phyloP scores from a whole-genome alignment of 2,113 vertebrate species.

The Indicator maculatus region DNA sequence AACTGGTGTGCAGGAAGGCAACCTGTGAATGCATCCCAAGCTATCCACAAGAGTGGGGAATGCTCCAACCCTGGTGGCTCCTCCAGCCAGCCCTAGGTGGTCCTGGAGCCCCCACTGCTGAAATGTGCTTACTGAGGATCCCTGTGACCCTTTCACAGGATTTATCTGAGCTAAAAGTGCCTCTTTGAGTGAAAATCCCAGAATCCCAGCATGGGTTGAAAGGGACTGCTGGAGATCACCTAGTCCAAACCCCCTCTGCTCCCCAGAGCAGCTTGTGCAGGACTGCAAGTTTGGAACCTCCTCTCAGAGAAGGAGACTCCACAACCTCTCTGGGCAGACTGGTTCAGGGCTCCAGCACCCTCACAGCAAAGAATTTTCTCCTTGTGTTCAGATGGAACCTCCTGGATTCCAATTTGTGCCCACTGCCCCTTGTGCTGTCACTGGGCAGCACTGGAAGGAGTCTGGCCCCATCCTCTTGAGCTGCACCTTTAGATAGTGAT shows the following conservation, averaged over 20 bases:
- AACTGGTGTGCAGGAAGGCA: not conserved
- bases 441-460: not conserved
- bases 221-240: not conserved
- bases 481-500: not conserved
- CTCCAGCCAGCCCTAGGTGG: not conserved
- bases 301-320: not conserved
- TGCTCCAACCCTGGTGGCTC: not conserved
- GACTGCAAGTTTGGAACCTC: not conserved
- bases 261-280: not conserved
- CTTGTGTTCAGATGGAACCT: too few relatives aligned
- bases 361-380: too few relatives aligned
- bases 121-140: not conserved
- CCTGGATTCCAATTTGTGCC: too few relatives aligned
- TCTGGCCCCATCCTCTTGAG: not conserved
- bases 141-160: not conserved
- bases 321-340: too few relatives aligned
- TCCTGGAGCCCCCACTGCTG: accelerated
- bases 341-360: too few relatives aligned
- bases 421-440: too few relatives aligned
- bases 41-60: not conserved
- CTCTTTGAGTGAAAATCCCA: not conserved
- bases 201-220: not conserved
- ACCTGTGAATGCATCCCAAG: not conserved
- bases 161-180: not conserved
- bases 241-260: too few relatives aligned